These are phyloP conservation scores for Chaetodon trifascialis DNA, from an alignment of 2,113 vertebrate species.

Conservation along the genomic window DNA sequence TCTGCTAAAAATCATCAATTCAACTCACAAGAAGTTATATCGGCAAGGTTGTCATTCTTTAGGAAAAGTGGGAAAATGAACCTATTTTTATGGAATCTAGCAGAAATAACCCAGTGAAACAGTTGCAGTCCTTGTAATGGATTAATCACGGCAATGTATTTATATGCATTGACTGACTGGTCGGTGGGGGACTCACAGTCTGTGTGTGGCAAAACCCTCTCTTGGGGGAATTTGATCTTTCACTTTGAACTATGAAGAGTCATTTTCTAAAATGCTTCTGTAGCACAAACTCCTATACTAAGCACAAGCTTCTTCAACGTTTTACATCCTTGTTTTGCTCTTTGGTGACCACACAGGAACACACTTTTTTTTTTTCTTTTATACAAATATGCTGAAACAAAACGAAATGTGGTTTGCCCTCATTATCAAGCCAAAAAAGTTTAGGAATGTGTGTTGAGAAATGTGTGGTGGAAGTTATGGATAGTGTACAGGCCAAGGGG, in stretches of 20 bases:
- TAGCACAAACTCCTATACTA: conserved; percentile 17
- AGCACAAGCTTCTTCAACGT: neutral
- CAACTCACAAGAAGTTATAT: neutral
- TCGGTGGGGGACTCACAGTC: neutral
- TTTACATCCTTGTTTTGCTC: conserved; percentile 41
- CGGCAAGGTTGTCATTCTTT: neutral
- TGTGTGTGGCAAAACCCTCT: neutral
- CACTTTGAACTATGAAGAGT: neutral
- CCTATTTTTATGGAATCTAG: neutral
- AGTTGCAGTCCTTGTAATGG: neutral
- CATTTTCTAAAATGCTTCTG: conserved; percentile 8
- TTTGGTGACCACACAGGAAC: neutral
- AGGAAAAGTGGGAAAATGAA: neutral
- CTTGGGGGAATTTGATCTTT: neutral
- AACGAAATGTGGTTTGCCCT: conserved; percentile 29
- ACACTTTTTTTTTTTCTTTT: too few species aligned
- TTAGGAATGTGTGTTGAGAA: conserved; percentile 66
- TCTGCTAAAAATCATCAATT: conserved; percentile 45
- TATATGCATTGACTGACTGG: neutral
- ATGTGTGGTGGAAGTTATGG: conserved; percentile 39
- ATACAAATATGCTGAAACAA: conserved; percentile 6
- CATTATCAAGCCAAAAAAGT: conserved; percentile 39
- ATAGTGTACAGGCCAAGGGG: conserved; percentile 10
- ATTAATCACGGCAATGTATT: neutral
- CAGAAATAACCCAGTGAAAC: neutral